These are phyloP conservation scores for Calliopsis andreniformis DNA, from an alignment of 1,140 invertebrate species.

Conservation along the genomic window DNA sequence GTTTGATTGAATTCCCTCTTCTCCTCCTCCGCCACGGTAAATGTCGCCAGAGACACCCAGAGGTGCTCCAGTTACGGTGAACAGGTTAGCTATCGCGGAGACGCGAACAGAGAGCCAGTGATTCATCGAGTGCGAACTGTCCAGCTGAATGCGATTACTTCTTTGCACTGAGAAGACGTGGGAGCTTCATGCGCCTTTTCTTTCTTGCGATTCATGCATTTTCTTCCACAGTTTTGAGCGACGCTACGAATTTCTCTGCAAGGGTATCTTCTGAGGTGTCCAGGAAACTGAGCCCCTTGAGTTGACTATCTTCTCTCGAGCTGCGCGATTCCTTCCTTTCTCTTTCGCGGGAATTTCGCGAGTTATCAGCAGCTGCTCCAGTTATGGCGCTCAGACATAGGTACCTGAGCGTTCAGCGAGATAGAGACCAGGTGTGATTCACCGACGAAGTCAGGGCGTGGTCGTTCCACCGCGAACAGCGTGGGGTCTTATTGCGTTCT, in stretches of 20 bases:
- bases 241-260: no score
- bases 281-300: neutral
- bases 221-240: neutral
- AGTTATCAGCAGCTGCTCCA: slow-evolving; percentile 69
- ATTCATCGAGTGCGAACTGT: slow-evolving; percentile 31
- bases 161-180: neutral
- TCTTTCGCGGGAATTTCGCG: slow-evolving; percentile 60
- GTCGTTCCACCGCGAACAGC: slow-evolving; percentile 49
- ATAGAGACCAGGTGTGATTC: slow-evolving; percentile 70
- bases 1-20: slow-evolving; percentile 35
- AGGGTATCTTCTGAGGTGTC: neutral
- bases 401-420: slow-evolving; percentile 28
- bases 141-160: slow-evolving; percentile 30
- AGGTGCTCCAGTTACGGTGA: slow-evolving; percentile 52
- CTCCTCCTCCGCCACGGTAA: slow-evolving; percentile 17
- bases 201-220: neutral
- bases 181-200: slow-evolving; percentile 5
- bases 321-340: slow-evolving; percentile 47
- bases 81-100: slow-evolving; percentile 30
- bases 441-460: slow-evolving; percentile 67
- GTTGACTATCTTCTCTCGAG: neutral
- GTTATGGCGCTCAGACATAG: slow-evolving; percentile 59
- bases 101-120: slow-evolving; percentile 30
- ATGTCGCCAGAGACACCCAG: slow-evolving; percentile 40
- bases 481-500: slow-evolving; percentile 33